phyloP scores from a whole-genome alignment of 2,797 vertebrate species.

The Sebastes elongatus region DNA sequence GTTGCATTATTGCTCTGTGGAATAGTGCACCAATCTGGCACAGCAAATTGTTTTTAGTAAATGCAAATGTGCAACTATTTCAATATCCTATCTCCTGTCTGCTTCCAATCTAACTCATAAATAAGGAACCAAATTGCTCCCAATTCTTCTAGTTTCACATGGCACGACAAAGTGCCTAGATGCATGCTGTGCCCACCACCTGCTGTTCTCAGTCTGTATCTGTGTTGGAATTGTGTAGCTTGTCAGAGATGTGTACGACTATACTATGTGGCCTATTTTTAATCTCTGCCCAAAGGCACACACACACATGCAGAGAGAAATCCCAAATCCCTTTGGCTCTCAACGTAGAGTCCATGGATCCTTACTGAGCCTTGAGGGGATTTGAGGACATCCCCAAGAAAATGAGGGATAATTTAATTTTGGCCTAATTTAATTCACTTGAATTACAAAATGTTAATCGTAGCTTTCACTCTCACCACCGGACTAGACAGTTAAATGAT shows the following conservation, averaged over 20 bases:
- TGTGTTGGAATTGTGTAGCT: slow-evolving; percentile 8
- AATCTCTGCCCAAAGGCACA: slow-evolving; percentile 7
- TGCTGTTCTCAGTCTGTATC: slow-evolving; percentile 30
- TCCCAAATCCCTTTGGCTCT: slow-evolving; percentile 14
- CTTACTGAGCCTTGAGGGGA: slow-evolving; percentile 25
- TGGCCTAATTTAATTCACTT: slow-evolving; percentile 19
- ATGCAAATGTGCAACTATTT: background rate
- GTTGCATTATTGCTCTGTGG: background rate
- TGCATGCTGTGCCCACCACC: slow-evolving; percentile 40
- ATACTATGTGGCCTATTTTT: slow-evolving; percentile 40
- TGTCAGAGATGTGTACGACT: slow-evolving; percentile 6
- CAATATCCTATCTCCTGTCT: background rate
- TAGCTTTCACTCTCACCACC: background rate
- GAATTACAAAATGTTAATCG: slow-evolving; percentile 2
- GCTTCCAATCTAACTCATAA: background rate
- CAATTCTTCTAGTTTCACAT: background rate
- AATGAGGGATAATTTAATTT: slow-evolving; percentile 38
- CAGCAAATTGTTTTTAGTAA: background rate
- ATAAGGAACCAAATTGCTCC: background rate
- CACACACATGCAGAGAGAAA: background rate
- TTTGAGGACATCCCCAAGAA: slow-evolving; percentile 29
- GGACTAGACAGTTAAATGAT: background rate
- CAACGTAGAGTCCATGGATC: slow-evolving; percentile 24
- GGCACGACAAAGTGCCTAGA: background rate
- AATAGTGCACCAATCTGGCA: background rate